phyloP scores from a whole-genome alignment of 1,140 invertebrate genomes.

The Oryzaephilus surinamensis region DNA sequence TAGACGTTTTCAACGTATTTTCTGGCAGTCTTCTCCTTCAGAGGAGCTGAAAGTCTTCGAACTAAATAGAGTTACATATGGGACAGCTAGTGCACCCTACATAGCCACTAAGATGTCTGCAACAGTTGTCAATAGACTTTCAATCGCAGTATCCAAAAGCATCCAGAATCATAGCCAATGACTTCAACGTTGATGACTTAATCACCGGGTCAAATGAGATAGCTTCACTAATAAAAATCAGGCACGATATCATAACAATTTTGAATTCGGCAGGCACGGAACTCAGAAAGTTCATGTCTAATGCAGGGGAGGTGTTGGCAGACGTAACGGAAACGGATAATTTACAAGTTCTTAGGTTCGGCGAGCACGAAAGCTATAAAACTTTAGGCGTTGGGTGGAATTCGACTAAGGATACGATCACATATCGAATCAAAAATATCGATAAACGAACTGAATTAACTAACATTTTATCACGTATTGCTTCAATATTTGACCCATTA shows the following conservation, averaged over 20 bases:
- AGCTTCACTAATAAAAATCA: no score
- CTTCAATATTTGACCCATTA: constrained; percentile 22
- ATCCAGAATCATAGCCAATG: constrained; percentile 12
- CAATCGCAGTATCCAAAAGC: constrained; percentile 14
- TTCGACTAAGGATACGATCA: constrained; percentile 3
- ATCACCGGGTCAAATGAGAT: no score
- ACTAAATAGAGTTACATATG: background rate
- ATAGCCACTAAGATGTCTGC: background rate
- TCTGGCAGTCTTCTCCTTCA: constrained; percentile 29
- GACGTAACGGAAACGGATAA: no score
- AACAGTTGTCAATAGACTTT: constrained; percentile 2
- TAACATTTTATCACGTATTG: constrained; percentile 13
- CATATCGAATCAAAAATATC: constrained; percentile 4
- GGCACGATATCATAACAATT: no score
- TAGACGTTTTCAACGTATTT: constrained; percentile 34
- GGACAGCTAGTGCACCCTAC: background rate
- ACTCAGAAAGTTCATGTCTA: no score
- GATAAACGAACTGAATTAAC: constrained; percentile 4
- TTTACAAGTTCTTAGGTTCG: background rate
- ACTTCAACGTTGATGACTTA: constrained; percentile 36
- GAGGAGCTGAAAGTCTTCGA: background rate
- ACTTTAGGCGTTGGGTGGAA: constrained; percentile 13
- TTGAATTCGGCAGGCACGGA: no score
- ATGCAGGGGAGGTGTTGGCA: no score
- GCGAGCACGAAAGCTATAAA: constrained; percentile 1